Base-by-base conservation (phyloP, 2,113 vertebrate genomes). In the Melanostigma gelatinosum region DNA sequence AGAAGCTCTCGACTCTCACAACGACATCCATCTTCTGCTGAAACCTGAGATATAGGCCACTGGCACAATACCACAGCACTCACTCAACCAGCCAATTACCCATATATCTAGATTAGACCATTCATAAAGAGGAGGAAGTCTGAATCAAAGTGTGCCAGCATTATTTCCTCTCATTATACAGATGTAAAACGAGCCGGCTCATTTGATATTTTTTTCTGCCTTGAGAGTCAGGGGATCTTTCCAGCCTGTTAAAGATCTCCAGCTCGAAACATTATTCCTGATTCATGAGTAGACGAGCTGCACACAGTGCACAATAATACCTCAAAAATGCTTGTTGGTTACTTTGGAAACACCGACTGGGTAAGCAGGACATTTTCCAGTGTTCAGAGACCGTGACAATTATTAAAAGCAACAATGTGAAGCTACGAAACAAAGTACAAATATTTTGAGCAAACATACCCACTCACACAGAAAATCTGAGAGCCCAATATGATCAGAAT, bases 141-240 rank as follows among this genome's bases (percentile, higher is more conserved):
- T 54, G 52, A 82, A 76, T 81, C 55, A 77, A 67, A 72, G 50
- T 11, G 38, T 72, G 83, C 71, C 75, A 85, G 77, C 32, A 62
- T 69, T 66, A 74, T 87, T 90, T 89, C 82, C 88, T 86, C 68
- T 83, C 75, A 75, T 83, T 82, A 86, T 69, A 34, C 77, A 29
- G 76, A 38, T 82, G 84, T 72, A 86, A 87, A 88, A 82, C 27
- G 80, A 87, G 67, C 67, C 68, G 11, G 62, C 60, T 83, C 66
- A 85, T 68, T 61, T 72, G 40, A 78, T 79, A 87, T 82, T 40
- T 78, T 29, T 63, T 52, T 68, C 52, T 71, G 58, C 61, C 75
- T 67, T 20, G 44, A 73, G 68, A 75, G 42, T 84, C 54, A 62
- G 27, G 18, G 20, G 44, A 81, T 62, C 72, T 75, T 83, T 84